These are phyloP conservation scores for Pollicipes pollicipes DNA, from an alignment of 1,140 invertebrate species.

Conservation along the genomic window DNA sequence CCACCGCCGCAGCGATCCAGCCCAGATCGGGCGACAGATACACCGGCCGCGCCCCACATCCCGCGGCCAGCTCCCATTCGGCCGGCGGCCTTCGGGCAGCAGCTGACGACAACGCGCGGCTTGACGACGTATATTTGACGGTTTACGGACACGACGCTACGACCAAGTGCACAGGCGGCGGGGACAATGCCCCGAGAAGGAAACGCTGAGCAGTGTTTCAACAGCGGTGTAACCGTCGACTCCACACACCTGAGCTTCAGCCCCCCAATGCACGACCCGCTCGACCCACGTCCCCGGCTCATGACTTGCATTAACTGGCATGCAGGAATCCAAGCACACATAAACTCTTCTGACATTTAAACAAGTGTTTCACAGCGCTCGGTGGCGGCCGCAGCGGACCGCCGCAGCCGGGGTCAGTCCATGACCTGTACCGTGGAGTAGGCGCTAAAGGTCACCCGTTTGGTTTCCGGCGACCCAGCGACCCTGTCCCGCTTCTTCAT, in stretches of 20 bases:
- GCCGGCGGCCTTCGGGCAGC: too few relatives aligned
- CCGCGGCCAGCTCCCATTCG: too few relatives aligned
- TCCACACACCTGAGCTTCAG: neutral
- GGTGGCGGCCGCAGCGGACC: neutral
- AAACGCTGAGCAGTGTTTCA: neutral
- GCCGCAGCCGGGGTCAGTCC: constrained; percentile 9
- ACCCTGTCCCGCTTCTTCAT: constrained; percentile 16
- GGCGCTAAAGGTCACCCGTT: constrained; percentile 18
- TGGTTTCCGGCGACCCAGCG: constrained; percentile 11
- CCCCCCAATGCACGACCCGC: neutral
- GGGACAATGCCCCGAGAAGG: neutral
- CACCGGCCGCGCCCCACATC: too few relatives aligned
- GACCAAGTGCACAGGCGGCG: neutral
- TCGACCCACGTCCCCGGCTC: too few relatives aligned
- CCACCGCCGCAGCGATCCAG: too few relatives aligned
- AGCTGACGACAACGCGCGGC: too few relatives aligned
- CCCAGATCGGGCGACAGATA: too few relatives aligned
- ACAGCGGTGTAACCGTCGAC: neutral
- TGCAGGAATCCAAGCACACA: neutral
- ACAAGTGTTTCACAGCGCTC: neutral
- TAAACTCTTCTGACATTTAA: neutral
- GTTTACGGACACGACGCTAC: neutral
- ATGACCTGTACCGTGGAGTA: constrained; percentile 19
- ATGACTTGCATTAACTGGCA: neutral
- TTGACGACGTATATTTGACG: too few relatives aligned